Percentiles rank a stretch among this genome's conserved stretches.
Evolutionary conservation across 2,888 invertebrate genomes (phyloP).

Genomic region (Eupithecia subumbrata): DNA sequence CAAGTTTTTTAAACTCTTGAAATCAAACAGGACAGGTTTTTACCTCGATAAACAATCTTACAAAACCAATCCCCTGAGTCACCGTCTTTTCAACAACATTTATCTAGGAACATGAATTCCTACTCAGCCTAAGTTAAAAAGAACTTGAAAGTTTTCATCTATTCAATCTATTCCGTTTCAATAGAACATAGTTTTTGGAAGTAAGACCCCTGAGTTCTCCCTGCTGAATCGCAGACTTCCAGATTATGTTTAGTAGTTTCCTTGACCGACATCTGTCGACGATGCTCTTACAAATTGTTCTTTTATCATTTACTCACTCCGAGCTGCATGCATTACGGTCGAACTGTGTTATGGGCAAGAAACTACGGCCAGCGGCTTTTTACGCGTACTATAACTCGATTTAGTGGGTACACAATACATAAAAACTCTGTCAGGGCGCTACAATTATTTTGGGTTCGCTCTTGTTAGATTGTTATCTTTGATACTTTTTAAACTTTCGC

Average conservation of each 20-base stretch:
- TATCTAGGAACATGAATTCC: background rate
- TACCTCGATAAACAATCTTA: background rate
- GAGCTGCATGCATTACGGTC: background rate
- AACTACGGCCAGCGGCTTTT: too few species aligned
- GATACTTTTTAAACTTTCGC: too few species aligned
- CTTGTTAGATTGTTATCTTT: too few species aligned
- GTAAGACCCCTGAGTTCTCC: background rate
- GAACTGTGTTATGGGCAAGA: background rate
- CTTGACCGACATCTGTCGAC: slow-evolving; percentile 30
- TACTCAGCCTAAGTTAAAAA: background rate
- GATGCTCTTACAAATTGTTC: slow-evolving; percentile 12
- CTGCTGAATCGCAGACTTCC: background rate
- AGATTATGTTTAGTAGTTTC: slow-evolving; percentile 19
- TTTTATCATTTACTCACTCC: slow-evolving; percentile 10
- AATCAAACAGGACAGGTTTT: background rate
- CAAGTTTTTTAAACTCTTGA: too few species aligned
- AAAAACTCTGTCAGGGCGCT: too few species aligned
- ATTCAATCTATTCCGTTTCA: background rate
- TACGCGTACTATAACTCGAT: background rate
- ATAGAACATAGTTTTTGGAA: background rate
- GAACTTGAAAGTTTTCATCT: background rate
- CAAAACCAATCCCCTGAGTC: background rate
- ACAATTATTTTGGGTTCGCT: too few species aligned
- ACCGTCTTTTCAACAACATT: background rate
- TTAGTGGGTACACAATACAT: too few species aligned